phyloP scores from a whole-genome alignment of 2,797 vertebrate genomes.

The Microhierax caerulescens region DNA sequence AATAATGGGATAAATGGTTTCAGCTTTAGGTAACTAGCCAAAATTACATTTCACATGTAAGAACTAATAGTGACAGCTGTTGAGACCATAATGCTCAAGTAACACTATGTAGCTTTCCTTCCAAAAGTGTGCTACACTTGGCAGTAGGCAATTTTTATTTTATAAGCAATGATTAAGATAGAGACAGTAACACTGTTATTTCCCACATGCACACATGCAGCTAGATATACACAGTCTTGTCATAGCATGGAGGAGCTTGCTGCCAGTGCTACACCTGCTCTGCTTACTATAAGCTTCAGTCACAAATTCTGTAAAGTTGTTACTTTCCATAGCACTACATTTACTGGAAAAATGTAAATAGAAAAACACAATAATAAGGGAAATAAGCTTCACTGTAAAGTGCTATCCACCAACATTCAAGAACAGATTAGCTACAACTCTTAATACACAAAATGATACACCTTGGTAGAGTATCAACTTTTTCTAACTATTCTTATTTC shows the following conservation, averaged over 20 bases:
- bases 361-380: neutral
- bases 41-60: neutral
- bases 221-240: neutral
- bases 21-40: neutral
- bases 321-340: neutral
- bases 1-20: neutral
- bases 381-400: neutral
- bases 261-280: neutral
- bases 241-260: neutral
- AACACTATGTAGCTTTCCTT: neutral
- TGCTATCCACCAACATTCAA: neutral
- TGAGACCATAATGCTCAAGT: neutral
- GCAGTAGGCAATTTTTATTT: neutral
- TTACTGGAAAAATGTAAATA: neutral
- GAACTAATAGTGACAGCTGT: neutral
- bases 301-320: neutral
- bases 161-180: neutral
- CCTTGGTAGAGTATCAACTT: neutral
- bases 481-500: neutral
- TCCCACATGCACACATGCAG: neutral
- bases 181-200: neutral
- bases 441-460: neutral
- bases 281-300: neutral
- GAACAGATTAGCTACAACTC: neutral
- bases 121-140: neutral